Evolutionary conservation across 2,888 invertebrate genomes (phyloP).

Genomic region (Noctua janthe): DNA sequence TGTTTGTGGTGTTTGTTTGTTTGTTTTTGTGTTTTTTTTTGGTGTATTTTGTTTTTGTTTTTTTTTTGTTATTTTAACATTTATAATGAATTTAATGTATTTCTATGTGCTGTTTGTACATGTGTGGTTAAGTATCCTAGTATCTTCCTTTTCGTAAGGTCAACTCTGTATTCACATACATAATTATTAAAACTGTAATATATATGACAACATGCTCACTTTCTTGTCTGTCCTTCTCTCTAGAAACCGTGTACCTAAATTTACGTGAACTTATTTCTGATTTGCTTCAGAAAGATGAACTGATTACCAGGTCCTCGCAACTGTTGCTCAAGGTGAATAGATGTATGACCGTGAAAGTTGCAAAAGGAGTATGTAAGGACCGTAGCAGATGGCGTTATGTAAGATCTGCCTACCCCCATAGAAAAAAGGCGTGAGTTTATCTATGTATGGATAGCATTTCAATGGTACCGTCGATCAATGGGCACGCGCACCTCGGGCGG

Average conservation of each 20-base stretch:
- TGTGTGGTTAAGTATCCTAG: not conserved
- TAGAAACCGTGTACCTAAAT: not conserved
- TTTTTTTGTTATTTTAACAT: not conserved
- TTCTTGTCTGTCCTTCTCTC: not conserved
- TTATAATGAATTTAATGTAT: not conserved
- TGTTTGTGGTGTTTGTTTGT: too few relatives aligned
- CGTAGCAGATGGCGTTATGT: not conserved
- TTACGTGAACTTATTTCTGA: not conserved
- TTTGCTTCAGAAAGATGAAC: not conserved
- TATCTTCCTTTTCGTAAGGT: too few relatives aligned
- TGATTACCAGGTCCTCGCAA: not conserved
- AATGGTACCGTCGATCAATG: constrained; percentile 13
- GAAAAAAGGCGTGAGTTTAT: not conserved
- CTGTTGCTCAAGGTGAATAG: not conserved
- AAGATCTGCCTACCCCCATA: not conserved
- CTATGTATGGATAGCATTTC: not conserved
- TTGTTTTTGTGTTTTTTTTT: too few relatives aligned
- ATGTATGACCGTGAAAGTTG: not conserved
- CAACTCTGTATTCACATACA: not conserved
- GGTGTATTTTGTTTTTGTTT: too few relatives aligned
- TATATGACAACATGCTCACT: not conserved
- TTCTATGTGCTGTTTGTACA: not conserved
- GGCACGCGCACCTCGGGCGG: constrained; percentile 4
- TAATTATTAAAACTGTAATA: not conserved
- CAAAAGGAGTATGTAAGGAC: not conserved